A percentile compares a stretch with the other conserved stretches of the same genome.
Conservation (phyloP, 1,140 invertebrate species). For the Cydia pomonella region DNA sequence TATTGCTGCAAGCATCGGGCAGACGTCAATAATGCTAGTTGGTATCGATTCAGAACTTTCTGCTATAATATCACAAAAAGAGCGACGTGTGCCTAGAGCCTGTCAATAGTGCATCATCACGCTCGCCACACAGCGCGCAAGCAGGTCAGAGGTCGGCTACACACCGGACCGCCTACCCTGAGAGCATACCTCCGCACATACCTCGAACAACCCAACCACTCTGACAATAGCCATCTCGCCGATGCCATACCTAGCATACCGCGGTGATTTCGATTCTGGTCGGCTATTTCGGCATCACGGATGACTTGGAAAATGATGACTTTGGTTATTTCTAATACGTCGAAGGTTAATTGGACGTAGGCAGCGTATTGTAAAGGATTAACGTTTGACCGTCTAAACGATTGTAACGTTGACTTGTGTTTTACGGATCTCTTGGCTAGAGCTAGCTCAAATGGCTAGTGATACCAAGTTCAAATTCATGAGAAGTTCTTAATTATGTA, state of each 20-base stretch:
- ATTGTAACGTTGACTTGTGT: conserved; percentile 40
- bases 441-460: no score
- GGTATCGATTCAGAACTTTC: conserved; percentile 30
- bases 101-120: conserved; percentile 56
- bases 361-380: conserved; percentile 69
- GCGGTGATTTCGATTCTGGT: conserved; percentile 35
- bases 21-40: conserved; percentile 26
- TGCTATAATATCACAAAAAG: conserved; percentile 32
- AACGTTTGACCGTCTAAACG: conserved; percentile 54
- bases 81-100: conserved; percentile 30
- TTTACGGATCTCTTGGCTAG: conserved; percentile 37
- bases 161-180: conserved; percentile 57
- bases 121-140: conserved; percentile 59
- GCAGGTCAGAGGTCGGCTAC: conserved; percentile 65
- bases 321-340: conserved; percentile 67
- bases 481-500: background rate
- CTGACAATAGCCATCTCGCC: conserved; percentile 35
- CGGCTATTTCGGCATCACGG: conserved; percentile 41
- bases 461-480: conserved; percentile 25
- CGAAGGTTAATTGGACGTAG: conserved; percentile 75
- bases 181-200: conserved; percentile 58
- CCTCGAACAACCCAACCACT: conserved; percentile 52
- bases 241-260: background rate
- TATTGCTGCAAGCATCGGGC: background rate
- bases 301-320: conserved; percentile 68